These are phyloP conservation scores for Syngnathus acus DNA, from an alignment of 2,797 vertebrate genomes.

Conservation along the genomic window DNA sequence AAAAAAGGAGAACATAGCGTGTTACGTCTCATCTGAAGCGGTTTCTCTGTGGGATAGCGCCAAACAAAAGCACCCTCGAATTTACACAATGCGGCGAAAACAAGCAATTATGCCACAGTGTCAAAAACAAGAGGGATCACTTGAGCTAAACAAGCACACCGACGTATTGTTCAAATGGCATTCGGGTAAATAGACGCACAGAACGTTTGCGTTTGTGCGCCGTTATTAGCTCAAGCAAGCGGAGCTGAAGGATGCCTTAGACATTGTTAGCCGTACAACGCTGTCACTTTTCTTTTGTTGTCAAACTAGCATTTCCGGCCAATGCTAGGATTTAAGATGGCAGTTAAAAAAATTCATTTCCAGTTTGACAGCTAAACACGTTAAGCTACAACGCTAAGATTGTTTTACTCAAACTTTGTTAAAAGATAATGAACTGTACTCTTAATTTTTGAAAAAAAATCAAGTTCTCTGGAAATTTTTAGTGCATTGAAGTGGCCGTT, in stretches of 20 bases:
- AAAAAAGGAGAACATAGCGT: not conserved
- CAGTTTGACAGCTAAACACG: not conserved
- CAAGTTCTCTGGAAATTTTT: not conserved
- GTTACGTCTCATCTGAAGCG: not conserved
- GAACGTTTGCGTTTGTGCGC: not conserved
- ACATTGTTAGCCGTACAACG: not conserved
- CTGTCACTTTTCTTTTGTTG: not conserved
- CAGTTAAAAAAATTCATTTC: not conserved
- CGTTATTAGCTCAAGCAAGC: not conserved
- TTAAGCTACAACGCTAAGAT: not conserved
- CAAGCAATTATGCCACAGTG: not conserved
- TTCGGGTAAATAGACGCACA: not conserved
- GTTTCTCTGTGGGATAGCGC: not conserved
- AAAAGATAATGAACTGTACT: not conserved
- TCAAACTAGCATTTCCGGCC: not conserved
- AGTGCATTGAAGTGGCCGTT: not conserved
- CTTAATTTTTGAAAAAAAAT: not conserved
- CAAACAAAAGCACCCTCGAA: not conserved
- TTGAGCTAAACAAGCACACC: not conserved
- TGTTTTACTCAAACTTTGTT: too few species aligned
- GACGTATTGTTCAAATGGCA: not conserved
- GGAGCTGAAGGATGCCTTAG: not conserved
- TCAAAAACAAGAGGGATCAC: conserved; percentile 2
- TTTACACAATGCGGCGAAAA: not conserved
- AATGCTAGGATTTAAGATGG: not conserved